Base-by-base conservation (phyloP, 1,140 invertebrate species). In the Galleria mellonella region DNA sequence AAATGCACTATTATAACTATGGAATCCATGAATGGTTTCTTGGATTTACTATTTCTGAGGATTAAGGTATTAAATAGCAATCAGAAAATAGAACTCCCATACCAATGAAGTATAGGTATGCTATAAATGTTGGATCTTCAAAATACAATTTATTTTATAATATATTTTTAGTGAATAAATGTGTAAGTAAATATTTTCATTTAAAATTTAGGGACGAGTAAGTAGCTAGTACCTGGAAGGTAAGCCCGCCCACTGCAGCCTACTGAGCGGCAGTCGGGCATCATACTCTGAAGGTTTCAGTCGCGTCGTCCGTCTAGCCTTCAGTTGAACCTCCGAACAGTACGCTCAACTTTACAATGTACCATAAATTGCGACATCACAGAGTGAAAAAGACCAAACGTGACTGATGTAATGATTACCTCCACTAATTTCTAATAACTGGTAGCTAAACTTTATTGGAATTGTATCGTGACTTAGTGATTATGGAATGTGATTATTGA, bases 401-500 rank as follows among this genome's bases (percentile, higher is more conserved):
- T 74, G 69, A 70, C 66, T 62, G 57, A 67, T 68, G 68, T 66
- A 37, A 13, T 15, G 35, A 37, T 17, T 37, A 37, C n/a, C 17
- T 37, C 9, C 2, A 23, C 17, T 23, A 23, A 23, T 6, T 23
- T 23, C 17, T 23, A 37, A 17, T 17, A 28, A 14, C 2, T 14
- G 9, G n/a, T 40, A 47, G 30, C 29, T 13, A 41, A 48, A 49
- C 51, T 54, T 49, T 23, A 23, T 6, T 40, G 46, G 51, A 54
- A 49, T 47, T 40, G 17, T 36, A 14, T 13, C 27, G 15, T 36
- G 29, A 32, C 41, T 43, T 65, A 65, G 66, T 73, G 62, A 63
- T 69, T 72, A 71, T 74, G 76, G 51, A 62, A 81, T 73, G 74
- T 82, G 74, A 82, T 76, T 71, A 51, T 56, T 62, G 64, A 37